Evolutionary conservation across 2,113 vertebrate genomes (phyloP), one percentile per base, ranked within the genome.

Genomic region (Platichthys flesus): DNA sequence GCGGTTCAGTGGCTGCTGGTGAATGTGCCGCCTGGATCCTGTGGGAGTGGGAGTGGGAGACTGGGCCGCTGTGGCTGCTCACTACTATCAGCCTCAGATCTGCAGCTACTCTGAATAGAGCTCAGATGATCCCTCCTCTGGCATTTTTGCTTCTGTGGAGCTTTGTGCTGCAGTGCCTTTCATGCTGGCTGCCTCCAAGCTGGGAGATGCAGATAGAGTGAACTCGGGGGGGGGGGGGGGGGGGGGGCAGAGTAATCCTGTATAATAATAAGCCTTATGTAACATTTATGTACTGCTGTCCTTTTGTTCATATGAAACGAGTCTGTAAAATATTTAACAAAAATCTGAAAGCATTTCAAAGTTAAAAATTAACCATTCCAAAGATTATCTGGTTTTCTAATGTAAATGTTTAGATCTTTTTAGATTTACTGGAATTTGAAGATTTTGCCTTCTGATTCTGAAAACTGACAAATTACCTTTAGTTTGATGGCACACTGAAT

Each of bases 141-240:
- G 76, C 73, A 80, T 82, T 86, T 87, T 67, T 51, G 73, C 71
- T 75, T 84, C 78, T 79, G 81, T 71, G 21, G 74, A 60, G 85
- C 91, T 88, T 87, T 88, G 85, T 87, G 49, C 45, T 57, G 56
- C 23, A 47, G 66, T 7, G 79, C 76, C 88, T 81, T 86, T 87
- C 78, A 83, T 85, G 85, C 63, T n/a, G 62, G 31, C 31, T 31
- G 31, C 31, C 1, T 31, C 31, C 31, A 31, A 31, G 31, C 31
- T 31, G 31, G 31, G 61, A 66, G 64, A 70, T n/a, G 74, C 68
- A 78, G 85, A 86, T 67, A 40, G 66, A 71, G 71, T 0, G 24
- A 83, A 78, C 76, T 62, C 72, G 0, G 28, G 67, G 49, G 81
- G 0, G 37, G 67, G 49, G 81, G 0, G 37, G 67, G 49, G 78